Percentiles rank a stretch among this genome's conserved stretches.
These are phyloP conservation scores for Polymixis lichenea DNA, from an alignment of 2,888 invertebrate species.

Conservation along the genomic window DNA sequence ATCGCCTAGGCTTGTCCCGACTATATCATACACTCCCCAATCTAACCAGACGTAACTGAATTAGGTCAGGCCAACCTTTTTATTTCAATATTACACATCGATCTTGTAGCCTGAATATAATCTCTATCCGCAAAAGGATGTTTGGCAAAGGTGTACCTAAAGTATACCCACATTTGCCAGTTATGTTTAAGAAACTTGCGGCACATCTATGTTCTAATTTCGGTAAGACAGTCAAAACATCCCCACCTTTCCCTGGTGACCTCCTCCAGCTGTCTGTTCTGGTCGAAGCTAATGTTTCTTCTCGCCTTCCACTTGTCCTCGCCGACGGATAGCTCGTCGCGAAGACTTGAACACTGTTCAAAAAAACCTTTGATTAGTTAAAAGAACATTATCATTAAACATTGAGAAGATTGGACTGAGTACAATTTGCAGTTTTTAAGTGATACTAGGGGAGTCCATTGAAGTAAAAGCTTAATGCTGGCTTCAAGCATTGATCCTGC, in stretches of 20 bases:
- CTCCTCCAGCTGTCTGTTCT: constrained; percentile 89
- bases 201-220: neutral
- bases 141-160: neutral
- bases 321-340: constrained; percentile 82
- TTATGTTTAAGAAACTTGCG: neutral
- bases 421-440: neutral
- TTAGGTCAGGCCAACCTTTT: neutral
- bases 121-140: neutral
- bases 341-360: constrained; percentile 82
- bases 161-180: neutral
- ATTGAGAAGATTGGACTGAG: neutral
- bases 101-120: neutral
- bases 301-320: constrained; percentile 88
- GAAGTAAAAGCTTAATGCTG: neutral
- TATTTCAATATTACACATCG: neutral
- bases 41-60: neutral
- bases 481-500: neutral
- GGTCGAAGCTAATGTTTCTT: constrained; percentile 87
- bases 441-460: neutral
- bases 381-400: neutral
- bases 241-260: constrained; percentile 91
- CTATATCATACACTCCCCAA: neutral
- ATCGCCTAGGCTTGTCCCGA: neutral
- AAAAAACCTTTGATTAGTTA: no score
- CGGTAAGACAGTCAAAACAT: neutral